Percentiles rank a stretch among this genome's conserved stretches.
These are phyloP conservation scores for Acomys russatus DNA, from an alignment of 2,797 vertebrate genomes.

Conservation along the genomic window DNA sequence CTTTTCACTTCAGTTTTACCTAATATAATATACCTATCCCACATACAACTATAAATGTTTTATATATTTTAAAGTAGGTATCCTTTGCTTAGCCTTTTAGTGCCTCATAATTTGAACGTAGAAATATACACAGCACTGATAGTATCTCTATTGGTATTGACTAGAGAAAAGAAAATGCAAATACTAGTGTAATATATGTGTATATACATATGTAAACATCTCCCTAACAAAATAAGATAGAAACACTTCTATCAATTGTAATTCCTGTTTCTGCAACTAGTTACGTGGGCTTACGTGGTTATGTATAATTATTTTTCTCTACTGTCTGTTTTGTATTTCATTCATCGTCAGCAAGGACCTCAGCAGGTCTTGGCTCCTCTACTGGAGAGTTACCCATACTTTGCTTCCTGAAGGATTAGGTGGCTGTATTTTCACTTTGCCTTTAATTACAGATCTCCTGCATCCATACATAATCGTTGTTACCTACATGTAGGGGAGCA, in stretches of 20 bases:
- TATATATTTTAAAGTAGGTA: not conserved
- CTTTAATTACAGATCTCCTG: not conserved
- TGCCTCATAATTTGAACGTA: not conserved
- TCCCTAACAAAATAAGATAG: not conserved
- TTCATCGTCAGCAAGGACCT: not conserved
- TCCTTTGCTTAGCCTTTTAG: not conserved
- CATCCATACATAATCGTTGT: not conserved
- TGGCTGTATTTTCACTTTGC: not conserved
- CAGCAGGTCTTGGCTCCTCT: not conserved
- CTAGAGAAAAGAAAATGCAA: not conserved
- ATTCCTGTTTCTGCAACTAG: not conserved
- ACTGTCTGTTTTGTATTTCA: not conserved
- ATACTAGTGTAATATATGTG: not conserved
- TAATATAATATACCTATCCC: not conserved
- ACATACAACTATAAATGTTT: not conserved
- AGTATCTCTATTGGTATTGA: not conserved
- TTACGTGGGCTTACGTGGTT: not conserved
- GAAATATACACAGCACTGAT: not conserved
- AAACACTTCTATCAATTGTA: not conserved
- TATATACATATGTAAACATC: not conserved
- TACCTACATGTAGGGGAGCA: not conserved
- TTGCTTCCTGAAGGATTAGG: not conserved
- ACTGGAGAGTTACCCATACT: not conserved
- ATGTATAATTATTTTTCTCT: not conserved
- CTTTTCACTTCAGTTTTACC: not conserved